These are phyloP conservation scores for Ramphastos sulfuratus DNA, from an alignment of 2,113 vertebrate genomes.

Conservation along the genomic window DNA sequence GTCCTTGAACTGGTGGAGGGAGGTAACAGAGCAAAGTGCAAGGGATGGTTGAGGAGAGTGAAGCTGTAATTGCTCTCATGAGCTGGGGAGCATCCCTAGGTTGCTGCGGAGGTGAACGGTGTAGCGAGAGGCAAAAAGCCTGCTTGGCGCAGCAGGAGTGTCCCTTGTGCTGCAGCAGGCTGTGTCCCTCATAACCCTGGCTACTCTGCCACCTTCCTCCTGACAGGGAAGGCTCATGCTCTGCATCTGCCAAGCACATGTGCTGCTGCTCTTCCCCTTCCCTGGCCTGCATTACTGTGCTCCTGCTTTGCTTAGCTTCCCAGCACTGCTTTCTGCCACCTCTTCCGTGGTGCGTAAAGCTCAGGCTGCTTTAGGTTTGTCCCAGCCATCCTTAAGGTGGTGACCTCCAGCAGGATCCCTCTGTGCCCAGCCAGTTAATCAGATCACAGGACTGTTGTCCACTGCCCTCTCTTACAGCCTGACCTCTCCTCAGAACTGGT, in stretches of 20 bases:
- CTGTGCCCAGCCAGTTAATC: not conserved
- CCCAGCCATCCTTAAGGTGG: not conserved
- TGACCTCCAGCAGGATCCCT: not conserved
- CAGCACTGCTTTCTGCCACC: not conserved
- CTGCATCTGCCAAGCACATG: not conserved
- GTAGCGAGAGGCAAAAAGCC: not conserved
- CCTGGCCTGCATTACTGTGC: not conserved
- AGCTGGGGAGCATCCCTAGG: not conserved
- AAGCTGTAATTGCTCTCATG: not conserved
- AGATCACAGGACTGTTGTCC: not conserved
- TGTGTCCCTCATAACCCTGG: not conserved
- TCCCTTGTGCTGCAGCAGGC: accelerated
- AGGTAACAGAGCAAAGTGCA: not conserved
- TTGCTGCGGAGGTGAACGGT: not conserved
- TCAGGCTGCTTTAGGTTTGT: not conserved
- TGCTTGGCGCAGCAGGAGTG: not conserved
- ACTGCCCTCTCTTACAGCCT: not conserved
- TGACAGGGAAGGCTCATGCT: not conserved
- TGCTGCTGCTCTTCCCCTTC: not conserved
- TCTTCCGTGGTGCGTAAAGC: not conserved
- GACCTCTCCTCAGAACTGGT: not conserved
- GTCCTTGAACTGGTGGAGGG: not conserved
- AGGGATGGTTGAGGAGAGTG: not conserved
- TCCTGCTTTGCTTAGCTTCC: constrained; percentile 6
- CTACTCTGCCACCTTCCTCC: not conserved